Base-by-base conservation (phyloP, 2,797 vertebrate species). In the Coranthus polyacanthus region DNA sequence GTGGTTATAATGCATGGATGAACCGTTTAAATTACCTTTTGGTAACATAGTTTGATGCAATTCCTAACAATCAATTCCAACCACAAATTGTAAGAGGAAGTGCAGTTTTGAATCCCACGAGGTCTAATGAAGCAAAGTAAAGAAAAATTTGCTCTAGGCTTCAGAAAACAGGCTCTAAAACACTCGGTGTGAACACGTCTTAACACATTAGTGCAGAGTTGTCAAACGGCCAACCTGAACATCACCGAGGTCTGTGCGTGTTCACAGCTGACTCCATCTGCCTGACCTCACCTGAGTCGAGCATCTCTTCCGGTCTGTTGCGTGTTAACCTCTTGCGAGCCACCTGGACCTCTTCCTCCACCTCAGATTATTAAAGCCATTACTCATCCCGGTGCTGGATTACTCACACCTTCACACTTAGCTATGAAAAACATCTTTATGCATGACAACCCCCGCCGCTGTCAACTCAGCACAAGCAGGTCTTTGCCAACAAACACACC, bases 361-460 rank as follows among this genome's bases (percentile, higher is more conserved):
- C 86, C 82, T 61, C 53, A 1, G 73, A 58, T 81, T 69, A 66
- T 85, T 77, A 43, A 52, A 53, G 47, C 58, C 26, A 61, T 88
- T 82, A 89, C 64, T 88, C 86, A 91, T 13, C 18, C 15, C 18
- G 16, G 66, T 46, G 41, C 62, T 18, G 50, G 36, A 75, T 88
- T 79, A 86, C 81, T 83, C 87, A 86, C 60, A 15, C 61, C 65
- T 77, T 76, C 51, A 29, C 56, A 58, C 51, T 60, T 15, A 10
- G 26, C 41, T 11, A 32, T 20, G 22, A 3, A 44, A 32, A 62
- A 42, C 32, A 46, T 39, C 53, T 75, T 32, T 15, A 32, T 76
- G 43, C 26, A 45, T 51, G 50, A 50, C 5, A 2, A 18, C 15
- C 18, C 15, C 18, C n/a, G 1, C 17, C 17, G 15, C 44, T 12